Conservation (phyloP, 2,113 vertebrate genomes). For the Neogale vison region DNA sequence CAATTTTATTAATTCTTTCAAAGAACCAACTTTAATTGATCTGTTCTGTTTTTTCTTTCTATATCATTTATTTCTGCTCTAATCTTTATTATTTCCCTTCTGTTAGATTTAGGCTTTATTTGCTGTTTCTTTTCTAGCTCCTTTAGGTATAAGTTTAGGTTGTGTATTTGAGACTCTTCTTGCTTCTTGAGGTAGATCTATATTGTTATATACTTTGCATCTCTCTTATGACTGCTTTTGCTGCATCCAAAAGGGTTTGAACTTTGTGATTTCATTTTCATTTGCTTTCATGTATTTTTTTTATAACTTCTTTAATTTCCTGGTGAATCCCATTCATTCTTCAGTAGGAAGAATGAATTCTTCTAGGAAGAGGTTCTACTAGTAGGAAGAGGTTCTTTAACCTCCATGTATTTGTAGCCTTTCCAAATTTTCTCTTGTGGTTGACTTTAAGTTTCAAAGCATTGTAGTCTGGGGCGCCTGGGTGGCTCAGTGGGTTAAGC, state of each 20-base stretch:
- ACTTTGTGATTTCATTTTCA: background rate
- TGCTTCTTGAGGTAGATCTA: background rate
- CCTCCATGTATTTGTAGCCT: background rate
- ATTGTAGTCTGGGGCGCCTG: background rate
- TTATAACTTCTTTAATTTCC: background rate
- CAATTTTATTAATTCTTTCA: background rate
- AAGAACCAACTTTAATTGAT: background rate
- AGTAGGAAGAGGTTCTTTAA: background rate
- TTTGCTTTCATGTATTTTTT: background rate
- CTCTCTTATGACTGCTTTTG: background rate
- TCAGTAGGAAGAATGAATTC: background rate
- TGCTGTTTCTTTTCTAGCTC: background rate
- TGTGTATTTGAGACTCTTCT: background rate
- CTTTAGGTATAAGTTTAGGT: background rate
- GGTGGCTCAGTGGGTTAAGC: no score
- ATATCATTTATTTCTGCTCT: background rate
- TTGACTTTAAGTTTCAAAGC: background rate
- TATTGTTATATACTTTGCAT: background rate
- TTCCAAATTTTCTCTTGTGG: background rate
- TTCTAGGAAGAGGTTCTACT: no score
- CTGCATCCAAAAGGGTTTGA: background rate
- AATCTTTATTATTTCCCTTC: background rate
- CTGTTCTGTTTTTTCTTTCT: background rate
- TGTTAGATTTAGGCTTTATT: background rate
- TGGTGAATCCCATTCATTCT: background rate